phyloP scores from a whole-genome alignment of 2,797 vertebrate species.

The Falco rusticolus region DNA sequence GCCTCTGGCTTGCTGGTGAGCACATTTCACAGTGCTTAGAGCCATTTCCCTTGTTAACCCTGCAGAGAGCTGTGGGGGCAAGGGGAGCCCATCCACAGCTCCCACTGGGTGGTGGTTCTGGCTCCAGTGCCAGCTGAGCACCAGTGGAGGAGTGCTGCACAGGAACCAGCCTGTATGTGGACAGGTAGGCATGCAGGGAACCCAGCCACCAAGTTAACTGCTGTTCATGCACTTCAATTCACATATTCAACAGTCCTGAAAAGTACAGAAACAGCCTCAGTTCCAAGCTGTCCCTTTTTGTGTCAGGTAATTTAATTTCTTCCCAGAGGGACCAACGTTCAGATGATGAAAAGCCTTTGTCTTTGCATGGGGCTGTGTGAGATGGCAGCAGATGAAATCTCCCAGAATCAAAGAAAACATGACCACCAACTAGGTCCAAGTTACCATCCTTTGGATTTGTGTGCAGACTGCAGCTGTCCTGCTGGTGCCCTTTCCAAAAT shows the following conservation, averaged over 20 bases:
- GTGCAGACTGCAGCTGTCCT: conserved; percentile 63
- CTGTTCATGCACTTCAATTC: conserved; percentile 45
- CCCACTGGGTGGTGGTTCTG: neutral
- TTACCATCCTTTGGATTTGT: conserved; percentile 64
- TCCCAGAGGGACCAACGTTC: conserved; percentile 66
- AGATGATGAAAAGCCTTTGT: conserved; percentile 75
- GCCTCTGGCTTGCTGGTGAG: neutral
- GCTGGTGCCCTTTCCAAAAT: conserved; percentile 70
- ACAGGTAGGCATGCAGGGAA: neutral
- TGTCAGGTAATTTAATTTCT: conserved; percentile 70
- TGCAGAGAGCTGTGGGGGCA: neutral
- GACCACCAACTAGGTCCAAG: conserved; percentile 68
- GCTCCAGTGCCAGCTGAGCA: neutral
- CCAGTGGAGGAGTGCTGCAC: neutral
- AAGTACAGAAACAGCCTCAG: conserved; percentile 48
- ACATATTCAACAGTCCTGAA: conserved; percentile 34
- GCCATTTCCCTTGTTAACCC: neutral
- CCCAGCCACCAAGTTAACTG: conserved; percentile 30
- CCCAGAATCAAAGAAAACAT: conserved; percentile 72
- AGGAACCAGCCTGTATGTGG: neutral
- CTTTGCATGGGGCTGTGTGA: conserved; percentile 67
- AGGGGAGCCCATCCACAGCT: neutral
- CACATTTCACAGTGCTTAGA: neutral
- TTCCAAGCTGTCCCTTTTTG: conserved; percentile 61
- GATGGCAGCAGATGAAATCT: conserved; percentile 68